Conservation (phyloP, 1,140 invertebrate species). For the Nixonia krombeini region DNA sequence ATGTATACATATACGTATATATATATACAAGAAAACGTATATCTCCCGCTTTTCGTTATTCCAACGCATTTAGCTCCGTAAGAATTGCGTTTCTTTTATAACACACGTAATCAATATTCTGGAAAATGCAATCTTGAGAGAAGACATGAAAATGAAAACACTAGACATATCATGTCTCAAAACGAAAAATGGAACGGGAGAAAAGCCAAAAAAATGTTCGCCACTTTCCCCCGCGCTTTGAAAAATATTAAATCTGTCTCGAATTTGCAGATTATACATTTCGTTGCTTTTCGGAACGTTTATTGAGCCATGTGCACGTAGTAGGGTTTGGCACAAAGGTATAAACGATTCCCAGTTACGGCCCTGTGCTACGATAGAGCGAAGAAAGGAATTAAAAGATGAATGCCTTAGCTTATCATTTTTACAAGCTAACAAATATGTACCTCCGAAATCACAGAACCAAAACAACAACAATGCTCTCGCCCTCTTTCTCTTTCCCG, state of each 20-base stretch:
- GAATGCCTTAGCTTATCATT: conserved; percentile 68
- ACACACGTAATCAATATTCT: conserved; percentile 56
- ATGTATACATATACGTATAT: too few species aligned
- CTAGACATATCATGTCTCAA: conserved; percentile 13
- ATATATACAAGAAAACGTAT: too few species aligned
- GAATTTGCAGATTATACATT: conserved; percentile 47
- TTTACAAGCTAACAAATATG: conserved; percentile 71
- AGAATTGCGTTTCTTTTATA: not conserved
- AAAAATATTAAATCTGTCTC: conserved; percentile 37
- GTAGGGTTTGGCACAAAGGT: conserved; percentile 66
- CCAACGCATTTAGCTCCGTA: not conserved
- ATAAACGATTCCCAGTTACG: conserved; percentile 63
- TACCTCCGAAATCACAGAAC: conserved; percentile 71
- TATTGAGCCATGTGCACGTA: conserved; percentile 55
- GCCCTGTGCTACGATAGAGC: conserved; percentile 59
- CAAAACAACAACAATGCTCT: conserved; percentile 70
- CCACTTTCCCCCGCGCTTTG: conserved; percentile 21
- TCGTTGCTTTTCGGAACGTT: conserved; percentile 61
- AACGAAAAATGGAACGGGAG: conserved; percentile 33
- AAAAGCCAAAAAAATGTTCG: conserved; percentile 23
- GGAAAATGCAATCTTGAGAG: conserved; percentile 50
- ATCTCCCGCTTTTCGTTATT: too few species aligned
- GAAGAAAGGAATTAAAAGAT: conserved; percentile 64
- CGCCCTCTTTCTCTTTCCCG: conserved; percentile 24
- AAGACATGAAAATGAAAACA: conserved; percentile 18